Base-by-base conservation (phyloP, 2,797 vertebrate genomes). In the Labeo calbasu region DNA sequence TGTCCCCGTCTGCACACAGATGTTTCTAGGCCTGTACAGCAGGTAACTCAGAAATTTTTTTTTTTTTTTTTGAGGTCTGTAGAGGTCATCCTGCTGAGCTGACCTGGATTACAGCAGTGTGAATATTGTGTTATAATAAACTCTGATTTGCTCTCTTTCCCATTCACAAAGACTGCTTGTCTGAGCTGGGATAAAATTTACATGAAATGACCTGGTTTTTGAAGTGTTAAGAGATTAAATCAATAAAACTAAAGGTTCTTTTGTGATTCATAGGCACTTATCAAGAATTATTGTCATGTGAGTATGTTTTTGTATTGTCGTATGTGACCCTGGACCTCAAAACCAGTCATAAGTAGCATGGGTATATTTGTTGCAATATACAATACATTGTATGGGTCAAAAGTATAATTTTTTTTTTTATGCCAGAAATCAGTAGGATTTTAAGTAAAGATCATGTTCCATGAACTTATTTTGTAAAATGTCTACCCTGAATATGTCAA, bases 21-120 rank as follows among this genome's bases (percentile, higher is more conserved):
- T 70, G 65, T 70, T 65, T 32, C 11, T 69, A 40, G 65, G 28
- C 28, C 9, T 69, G 48, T 55, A 12, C 40, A 8, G 23, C 11
- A 0, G 23, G n/a, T 77, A 17, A 46, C 73, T 43, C 28, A 21
- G 28, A 17, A 9, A 9, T 32, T 32, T 32, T 2, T 36, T 36
- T 36, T 0, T 17, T 36, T 28, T 51, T 1, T 28, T 32, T 32
- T 32, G n/a, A 2, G 28, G 13, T n/a, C 13, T 10, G 15, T 57
- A 70, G 53, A 71, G 79, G 51, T 71, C 7, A 3, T 71, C 68
- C n/a, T 28, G 14, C 53, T 46, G 15, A 71, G 48, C n/a, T 71
- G 40, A 59, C 68, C 53, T 71, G 79, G 11, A 48, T 71, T 59
- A 71, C 68, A 48, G 53, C 17, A 71, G 9, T 71, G 68, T 0